A percentile compares a stretch with the other conserved stretches of the same genome.
phyloP scores from a whole-genome alignment of 2,113 vertebrate species.

The Fukomys damarensis region DNA sequence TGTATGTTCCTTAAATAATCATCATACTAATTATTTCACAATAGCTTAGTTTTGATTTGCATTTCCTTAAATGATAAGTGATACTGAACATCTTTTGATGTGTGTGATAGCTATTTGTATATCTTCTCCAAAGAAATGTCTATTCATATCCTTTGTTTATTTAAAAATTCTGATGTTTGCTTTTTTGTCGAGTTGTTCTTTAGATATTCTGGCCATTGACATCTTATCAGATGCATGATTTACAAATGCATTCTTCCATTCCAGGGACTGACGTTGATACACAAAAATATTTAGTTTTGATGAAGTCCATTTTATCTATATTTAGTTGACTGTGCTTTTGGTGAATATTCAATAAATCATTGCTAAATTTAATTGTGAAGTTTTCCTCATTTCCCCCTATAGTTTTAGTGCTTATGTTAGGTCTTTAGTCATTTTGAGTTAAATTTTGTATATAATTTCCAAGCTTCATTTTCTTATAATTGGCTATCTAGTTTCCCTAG shows the following conservation, averaged over 20 bases:
- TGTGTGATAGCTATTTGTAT: neutral
- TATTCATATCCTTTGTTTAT: neutral
- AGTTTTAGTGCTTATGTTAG: neutral
- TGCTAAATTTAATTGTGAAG: neutral
- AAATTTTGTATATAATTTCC: neutral
- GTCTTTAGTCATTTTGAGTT: neutral
- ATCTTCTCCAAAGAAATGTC: neutral
- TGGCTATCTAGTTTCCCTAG: neutral
- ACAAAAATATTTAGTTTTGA: neutral
- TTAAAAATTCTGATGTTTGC: neutral
- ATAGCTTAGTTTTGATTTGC: neutral
- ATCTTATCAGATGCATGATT: neutral
- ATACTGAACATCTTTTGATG: neutral
- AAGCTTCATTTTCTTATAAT: neutral
- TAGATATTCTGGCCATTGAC: neutral
- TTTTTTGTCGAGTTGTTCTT: neutral
- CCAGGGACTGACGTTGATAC: neutral
- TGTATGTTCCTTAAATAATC: neutral
- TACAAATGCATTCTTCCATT: neutral
- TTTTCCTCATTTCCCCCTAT: neutral
- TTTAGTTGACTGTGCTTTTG: neutral
- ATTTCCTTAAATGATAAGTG: neutral
- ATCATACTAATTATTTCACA: neutral
- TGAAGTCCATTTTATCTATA: neutral
- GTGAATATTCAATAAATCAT: neutral